These are phyloP conservation scores for Rhagoletis pomonella DNA, from an alignment of 1,140 invertebrate genomes.

Conservation along the genomic window DNA sequence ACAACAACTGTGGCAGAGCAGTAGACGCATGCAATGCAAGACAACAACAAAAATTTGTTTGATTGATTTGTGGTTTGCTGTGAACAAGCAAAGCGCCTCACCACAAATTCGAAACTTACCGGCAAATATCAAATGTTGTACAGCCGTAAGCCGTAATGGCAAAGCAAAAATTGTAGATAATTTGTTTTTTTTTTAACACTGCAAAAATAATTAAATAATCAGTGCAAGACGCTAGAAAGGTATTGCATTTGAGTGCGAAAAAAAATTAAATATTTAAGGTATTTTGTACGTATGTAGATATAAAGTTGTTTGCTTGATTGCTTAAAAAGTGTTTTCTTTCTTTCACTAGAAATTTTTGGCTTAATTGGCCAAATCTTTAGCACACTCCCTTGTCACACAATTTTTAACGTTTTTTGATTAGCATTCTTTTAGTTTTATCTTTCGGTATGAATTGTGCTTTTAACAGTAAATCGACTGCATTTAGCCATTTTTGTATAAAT, in stretches of 20 bases:
- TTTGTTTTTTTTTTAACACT: background rate
- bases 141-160: background rate
- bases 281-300: background rate
- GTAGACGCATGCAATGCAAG: background rate
- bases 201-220: background rate
- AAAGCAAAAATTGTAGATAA: background rate
- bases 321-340: too few relatives aligned
- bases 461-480: background rate
- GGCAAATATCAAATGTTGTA: constrained; percentile 31
- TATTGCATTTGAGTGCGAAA: too few relatives aligned
- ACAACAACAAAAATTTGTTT: background rate
- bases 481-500: constrained; percentile 36
- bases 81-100: constrained; percentile 5
- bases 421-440: background rate
- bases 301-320: too few relatives aligned
- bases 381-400: background rate
- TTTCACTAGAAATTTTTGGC: background rate
- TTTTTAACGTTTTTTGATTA: background rate
- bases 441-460: background rate
- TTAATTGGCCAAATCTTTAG: background rate
- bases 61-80: constrained; percentile 41
- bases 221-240: too few relatives aligned
- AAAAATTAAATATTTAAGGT: too few relatives aligned
- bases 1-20: constrained; percentile 9
- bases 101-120: constrained; percentile 8